These are phyloP conservation scores for Mycteria americana DNA, from an alignment of 2,797 vertebrate genomes.

Conservation along the genomic window DNA sequence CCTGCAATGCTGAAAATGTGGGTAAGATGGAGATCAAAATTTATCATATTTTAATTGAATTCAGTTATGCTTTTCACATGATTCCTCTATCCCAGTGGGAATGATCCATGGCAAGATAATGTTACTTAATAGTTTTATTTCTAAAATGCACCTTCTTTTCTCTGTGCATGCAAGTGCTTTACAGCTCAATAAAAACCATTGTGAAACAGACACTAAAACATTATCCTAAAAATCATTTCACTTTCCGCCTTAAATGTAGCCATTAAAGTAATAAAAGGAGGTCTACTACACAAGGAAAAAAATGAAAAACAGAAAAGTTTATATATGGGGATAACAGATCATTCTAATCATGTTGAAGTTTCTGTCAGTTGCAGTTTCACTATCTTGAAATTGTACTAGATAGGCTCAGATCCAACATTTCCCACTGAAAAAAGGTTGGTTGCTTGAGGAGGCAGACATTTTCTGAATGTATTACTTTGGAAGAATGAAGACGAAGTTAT, in stretches of 20 bases:
- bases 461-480: background rate
- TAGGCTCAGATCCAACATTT: background rate
- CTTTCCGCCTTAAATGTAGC: constrained; percentile 31
- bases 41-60: constrained; percentile 42
- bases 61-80: constrained; percentile 41
- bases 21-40: constrained; percentile 1
- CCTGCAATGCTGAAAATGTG: background rate
- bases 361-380: background rate
- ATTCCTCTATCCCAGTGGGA: constrained; percentile 29
- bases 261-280: constrained; percentile 41
- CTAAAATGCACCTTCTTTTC: constrained; percentile 48
- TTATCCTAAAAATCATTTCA: constrained; percentile 48
- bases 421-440: background rate
- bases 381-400: background rate
- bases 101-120: constrained; percentile 54
- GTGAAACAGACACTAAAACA: constrained; percentile 46
- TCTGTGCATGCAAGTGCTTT: constrained; percentile 29
- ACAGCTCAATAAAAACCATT: constrained; percentile 58
- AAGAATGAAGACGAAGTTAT: background rate
- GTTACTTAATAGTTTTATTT: constrained; percentile 64
- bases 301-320: background rate
- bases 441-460: background rate
- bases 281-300: background rate
- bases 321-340: background rate
- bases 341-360: background rate